Evolutionary conservation across 1,140 invertebrate genomes (phyloP), one percentile per base, ranked within the genome.

Genomic region (Drosophila biarmipes): DNA sequence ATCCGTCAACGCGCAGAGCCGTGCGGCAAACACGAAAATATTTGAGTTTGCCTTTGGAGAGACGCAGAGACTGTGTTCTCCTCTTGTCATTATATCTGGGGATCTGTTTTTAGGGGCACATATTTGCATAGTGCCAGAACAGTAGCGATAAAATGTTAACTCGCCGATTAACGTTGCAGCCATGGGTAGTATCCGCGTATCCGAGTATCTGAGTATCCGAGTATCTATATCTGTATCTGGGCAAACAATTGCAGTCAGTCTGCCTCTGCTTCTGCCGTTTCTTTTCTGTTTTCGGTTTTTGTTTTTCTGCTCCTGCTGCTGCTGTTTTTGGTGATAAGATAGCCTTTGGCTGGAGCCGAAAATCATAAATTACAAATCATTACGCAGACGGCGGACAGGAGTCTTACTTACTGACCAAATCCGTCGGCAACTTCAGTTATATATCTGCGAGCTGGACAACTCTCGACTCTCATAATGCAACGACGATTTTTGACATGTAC

Each of bases 81-180:
- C 21, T 11, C 10, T 27, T 15, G 35, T 43, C 66, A 54, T 69
- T 55, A 45, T 62, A 54, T 62, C 58, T 62, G 58, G 55, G 71
- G 56, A 55, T 63, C 62, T 71, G 72, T 82, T 74, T 87, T 78
- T 69, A 56, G 61, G 67, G 46, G 75, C 79, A 86, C 62, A 87
- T 87, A 87, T 87, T 87, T 87, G 85, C 85, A 81, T 84, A 89
- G 84, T 87, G 85, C 84, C 80, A 87, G 87, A 90, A 90, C 87
- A 90, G 87, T 90, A 90, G 87, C 76, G 87, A 90, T 90, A 90
- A 90, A 90, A 90, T 90, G 81, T 87, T 84, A 84, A 87, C 82
- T 84, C 84, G 85, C 46, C 84, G 84, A 89, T 87, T 87, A 87
- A 80, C 76, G 75, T 53, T 64, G 34, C 29, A 54, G 56, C 64